Evolutionary conservation across 2,113 vertebrate genomes (phyloP).

Genomic region (Excalfactoria chinensis): DNA sequence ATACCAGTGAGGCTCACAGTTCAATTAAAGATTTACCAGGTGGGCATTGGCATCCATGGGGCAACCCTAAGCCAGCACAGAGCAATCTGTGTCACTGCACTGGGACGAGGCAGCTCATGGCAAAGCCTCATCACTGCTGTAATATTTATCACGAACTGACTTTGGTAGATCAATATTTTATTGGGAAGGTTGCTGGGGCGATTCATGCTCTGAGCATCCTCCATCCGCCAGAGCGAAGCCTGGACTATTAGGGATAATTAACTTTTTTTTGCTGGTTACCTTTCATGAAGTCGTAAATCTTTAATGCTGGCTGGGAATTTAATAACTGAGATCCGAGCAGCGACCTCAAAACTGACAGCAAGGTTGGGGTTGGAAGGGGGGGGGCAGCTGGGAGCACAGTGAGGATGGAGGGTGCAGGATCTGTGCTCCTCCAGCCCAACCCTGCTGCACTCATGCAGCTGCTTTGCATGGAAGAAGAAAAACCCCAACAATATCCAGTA

Average conservation of each 20-base stretch:
- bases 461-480: rapidly evolving
- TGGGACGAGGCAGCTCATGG: neutral
- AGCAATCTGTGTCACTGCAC: neutral
- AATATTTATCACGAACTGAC: neutral
- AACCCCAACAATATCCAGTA: too few relatives aligned
- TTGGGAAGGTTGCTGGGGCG: neutral
- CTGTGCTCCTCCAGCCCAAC: neutral
- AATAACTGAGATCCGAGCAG: neutral
- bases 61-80: rapidly evolving
- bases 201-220: neutral
- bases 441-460: rapidly evolving
- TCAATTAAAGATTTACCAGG: slow-evolving; percentile 55
- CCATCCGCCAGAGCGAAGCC: rapidly evolving
- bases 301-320: neutral
- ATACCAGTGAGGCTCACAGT: neutral
- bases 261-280: neutral
- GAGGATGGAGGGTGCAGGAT: neutral
- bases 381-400: neutral
- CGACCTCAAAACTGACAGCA: neutral
- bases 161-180: neutral
- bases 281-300: neutral
- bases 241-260: neutral
- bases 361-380: too few relatives aligned
- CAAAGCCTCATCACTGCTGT: neutral
- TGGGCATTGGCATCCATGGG: neutral